Percentiles rank a stretch among this genome's conserved stretches.
Conservation (phyloP, 2,113 vertebrate genomes). For the Hystrix brachyura region DNA sequence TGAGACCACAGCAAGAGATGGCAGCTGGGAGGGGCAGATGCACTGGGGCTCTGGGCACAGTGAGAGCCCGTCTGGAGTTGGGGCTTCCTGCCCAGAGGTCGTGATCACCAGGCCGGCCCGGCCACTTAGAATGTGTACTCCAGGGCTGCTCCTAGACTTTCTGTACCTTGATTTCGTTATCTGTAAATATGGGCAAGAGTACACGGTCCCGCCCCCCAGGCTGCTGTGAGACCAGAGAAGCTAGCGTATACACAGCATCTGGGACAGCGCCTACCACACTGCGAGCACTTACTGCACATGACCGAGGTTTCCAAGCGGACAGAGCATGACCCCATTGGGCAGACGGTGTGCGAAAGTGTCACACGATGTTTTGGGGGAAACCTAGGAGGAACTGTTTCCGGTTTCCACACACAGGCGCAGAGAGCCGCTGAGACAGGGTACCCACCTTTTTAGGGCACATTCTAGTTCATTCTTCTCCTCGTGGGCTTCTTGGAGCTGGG, state of each 20-base stretch:
- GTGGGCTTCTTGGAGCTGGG: conserved; percentile 93
- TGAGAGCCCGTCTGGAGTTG: rapidly evolving
- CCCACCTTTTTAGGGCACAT: conserved; percentile 91
- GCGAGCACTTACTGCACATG: too few relatives aligned
- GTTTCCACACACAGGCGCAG: background rate
- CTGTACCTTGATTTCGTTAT: background rate
- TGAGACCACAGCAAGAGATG: too few relatives aligned
- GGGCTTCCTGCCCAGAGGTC: background rate
- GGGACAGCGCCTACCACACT: background rate
- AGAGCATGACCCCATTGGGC: rapidly evolving
- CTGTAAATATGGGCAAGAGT: background rate
- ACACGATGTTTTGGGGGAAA: rapidly evolving
- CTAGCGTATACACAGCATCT: background rate
- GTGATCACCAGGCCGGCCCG: background rate
- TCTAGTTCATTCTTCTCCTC: conserved; percentile 95
- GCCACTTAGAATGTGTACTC: background rate
- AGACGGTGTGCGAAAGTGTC: rapidly evolving
- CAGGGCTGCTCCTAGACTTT: background rate
- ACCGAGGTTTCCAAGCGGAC: background rate
- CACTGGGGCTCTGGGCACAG: too few relatives aligned
- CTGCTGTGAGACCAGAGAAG: background rate
- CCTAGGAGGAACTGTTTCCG: background rate
- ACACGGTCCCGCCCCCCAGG: background rate
- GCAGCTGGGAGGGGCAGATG: background rate
- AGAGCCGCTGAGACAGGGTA: background rate